Evolutionary conservation across 2,797 vertebrate genomes (phyloP).

Genomic region (Bradypodion ventrale): DNA sequence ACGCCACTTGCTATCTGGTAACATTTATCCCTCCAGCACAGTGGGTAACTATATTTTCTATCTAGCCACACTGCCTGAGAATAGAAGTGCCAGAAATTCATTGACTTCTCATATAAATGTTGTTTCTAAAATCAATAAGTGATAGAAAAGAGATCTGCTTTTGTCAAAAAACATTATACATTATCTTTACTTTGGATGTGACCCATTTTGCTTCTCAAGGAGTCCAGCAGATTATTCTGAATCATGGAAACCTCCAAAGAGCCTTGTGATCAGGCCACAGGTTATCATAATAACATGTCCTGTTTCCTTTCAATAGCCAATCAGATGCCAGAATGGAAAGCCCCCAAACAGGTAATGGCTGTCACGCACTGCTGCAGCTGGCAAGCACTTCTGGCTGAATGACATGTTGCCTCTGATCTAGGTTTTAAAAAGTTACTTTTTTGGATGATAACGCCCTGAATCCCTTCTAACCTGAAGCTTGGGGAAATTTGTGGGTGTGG

Average conservation of each 20-base stretch:
- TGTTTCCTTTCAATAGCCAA: not conserved
- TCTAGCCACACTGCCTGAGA: not conserved
- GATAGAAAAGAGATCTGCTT: constrained; percentile 66
- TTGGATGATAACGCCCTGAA: too few relatives aligned
- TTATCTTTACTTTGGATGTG: constrained; percentile 64
- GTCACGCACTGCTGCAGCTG: not conserved
- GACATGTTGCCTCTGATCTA: too few relatives aligned
- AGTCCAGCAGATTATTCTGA: constrained; percentile 56
- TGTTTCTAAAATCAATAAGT: constrained; percentile 59
- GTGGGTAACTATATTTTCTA: not conserved
- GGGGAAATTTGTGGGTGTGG: too few relatives aligned
- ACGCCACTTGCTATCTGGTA: not conserved
- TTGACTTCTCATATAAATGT: constrained; percentile 59
- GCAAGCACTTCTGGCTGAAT: too few relatives aligned
- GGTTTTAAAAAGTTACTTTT: too few relatives aligned
- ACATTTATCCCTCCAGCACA: not conserved
- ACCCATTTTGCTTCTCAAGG: constrained; percentile 37
- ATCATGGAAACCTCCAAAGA: constrained; percentile 1
- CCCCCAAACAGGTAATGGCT: not conserved
- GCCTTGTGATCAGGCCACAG: not conserved
- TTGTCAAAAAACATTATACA: constrained; percentile 62
- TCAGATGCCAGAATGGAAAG: not conserved
- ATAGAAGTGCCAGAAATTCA: constrained; percentile 28
- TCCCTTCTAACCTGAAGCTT: too few relatives aligned
- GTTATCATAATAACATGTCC: not conserved